These are phyloP conservation scores for Stegastes partitus DNA, from an alignment of 2,113 vertebrate genomes.

Conservation along the genomic window DNA sequence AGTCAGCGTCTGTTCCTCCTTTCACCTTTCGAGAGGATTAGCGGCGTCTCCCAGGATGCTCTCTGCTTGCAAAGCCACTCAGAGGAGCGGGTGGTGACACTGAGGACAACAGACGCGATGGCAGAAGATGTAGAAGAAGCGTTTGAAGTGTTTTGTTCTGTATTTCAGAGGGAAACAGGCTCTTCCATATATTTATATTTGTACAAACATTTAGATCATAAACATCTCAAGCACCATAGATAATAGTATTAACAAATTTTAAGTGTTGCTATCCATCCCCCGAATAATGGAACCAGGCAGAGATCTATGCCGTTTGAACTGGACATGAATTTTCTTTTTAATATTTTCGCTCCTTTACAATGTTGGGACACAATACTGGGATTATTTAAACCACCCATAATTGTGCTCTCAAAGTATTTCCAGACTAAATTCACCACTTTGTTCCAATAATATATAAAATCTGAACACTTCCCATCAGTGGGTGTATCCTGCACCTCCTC, in stretches of 20 bases:
- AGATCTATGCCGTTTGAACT: conserved; percentile 64
- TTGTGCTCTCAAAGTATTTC: not conserved
- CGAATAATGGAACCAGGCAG: conserved; percentile 85
- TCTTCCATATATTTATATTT: conserved; percentile 79
- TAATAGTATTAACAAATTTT: conserved; percentile 79
- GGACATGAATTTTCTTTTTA: conserved; percentile 17
- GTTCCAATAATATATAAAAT: conserved; percentile 11
- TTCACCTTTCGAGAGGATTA: conserved; percentile 59
- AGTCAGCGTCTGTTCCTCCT: not conserved
- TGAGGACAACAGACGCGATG: conserved; percentile 42
- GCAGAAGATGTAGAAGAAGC: conserved; percentile 76
- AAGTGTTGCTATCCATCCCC: conserved; percentile 72
- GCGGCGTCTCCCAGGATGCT: conserved; percentile 75
- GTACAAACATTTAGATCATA: conserved; percentile 86
- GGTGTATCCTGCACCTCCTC: not conserved
- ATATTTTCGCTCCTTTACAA: not conserved
- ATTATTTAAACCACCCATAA: conserved; percentile 3
- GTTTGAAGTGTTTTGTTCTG: conserved; percentile 55
- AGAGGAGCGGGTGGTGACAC: conserved; percentile 12
- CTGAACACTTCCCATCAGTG: conserved; percentile 7
- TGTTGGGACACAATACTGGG: not conserved
- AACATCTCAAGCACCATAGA: conserved; percentile 87
- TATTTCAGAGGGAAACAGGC: conserved; percentile 72
- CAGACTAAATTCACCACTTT: conserved; percentile 37
- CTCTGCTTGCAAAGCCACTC: conserved; percentile 59